Percentiles rank a stretch among this genome's conserved stretches.
Evolutionary conservation across 30 jellyfish, hydroid and myxozoan genomes (phyloP).

Genomic region (Cassiopea andromeda): DNA sequence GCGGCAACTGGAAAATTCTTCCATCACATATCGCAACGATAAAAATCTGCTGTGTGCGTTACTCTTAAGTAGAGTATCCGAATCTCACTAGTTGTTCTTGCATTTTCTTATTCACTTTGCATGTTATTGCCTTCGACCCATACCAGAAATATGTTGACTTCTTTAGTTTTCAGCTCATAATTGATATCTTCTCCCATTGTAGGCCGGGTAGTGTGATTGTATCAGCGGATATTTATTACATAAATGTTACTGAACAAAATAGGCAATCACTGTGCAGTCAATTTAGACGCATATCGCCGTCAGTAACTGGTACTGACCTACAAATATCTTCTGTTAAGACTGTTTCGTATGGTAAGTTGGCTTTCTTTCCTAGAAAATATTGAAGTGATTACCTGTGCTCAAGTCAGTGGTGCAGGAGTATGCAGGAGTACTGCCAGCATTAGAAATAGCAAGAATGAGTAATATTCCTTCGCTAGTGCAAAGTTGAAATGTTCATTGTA

Average conservation of each 20-base stretch:
- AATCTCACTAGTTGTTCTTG: too few relatives aligned
- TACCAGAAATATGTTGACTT: too few relatives aligned
- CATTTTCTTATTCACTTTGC: too few relatives aligned
- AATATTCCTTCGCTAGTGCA: too few relatives aligned
- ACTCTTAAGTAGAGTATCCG: too few relatives aligned
- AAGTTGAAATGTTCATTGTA: too few relatives aligned
- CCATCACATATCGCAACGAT: too few relatives aligned
- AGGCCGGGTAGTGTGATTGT: constrained; percentile 70
- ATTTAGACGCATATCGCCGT: constrained; percentile 18
- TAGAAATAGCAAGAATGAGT: too few relatives aligned
- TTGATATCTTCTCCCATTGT: neutral
- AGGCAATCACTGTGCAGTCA: constrained; percentile 26
- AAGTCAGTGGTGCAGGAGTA: neutral
- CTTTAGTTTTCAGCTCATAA: neutral
- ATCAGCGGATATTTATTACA: constrained; percentile 50
- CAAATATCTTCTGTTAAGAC: constrained; percentile 27
- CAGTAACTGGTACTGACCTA: neutral
- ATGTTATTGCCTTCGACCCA: too few relatives aligned
- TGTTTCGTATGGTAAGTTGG: constrained; percentile 44
- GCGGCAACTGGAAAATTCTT: too few relatives aligned
- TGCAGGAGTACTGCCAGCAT: neutral
- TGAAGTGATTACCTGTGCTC: neutral
- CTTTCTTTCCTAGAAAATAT: neutral
- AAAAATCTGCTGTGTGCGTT: too few relatives aligned
- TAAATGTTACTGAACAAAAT: constrained; percentile 15